Base-by-base conservation (phyloP, 2,113 vertebrate genomes). In the Neotoma lepida region DNA sequence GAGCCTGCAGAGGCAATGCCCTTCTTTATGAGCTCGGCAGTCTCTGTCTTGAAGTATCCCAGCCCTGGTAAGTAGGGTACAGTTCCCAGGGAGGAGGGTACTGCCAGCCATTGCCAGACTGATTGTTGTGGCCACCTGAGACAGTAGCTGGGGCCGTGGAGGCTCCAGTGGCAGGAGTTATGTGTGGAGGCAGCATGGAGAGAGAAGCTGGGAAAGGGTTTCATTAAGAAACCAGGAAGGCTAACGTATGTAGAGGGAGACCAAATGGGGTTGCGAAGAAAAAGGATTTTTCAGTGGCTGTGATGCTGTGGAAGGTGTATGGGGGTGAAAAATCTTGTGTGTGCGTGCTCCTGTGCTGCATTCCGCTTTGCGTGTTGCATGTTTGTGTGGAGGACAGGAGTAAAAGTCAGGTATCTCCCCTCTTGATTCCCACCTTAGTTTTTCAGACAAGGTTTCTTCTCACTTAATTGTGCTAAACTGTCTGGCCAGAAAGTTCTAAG, bases 191-290 rank as follows among this genome's bases (percentile, higher is more conserved):
- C 41, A 30, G 58, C 41, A 26, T 51, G 46, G 58, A 49, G 30
- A 49, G 54, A 18, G 49, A 64, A 9, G 4, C 4, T 80, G n/a
- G 58, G 66, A 49, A 30, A 26, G 73, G 18, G 4, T 6, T 80
- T 56, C 12, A 2, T 70, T 58, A 12, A 89, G 28, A 24, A 77
- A 30, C 15, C 6, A 58, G 13, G 35, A 35, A 28, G 46, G 4
- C 18, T n/a, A 4, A 64, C 0, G 0, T 41, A 26, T 18, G 1
- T 28, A 35, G 20, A 49, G 49, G 9, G 35, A 8, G 17, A 4
- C 6, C 15, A 4, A 20, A 7, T 2, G 3, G 2, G 9, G 10
- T 3, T 4, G 26, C 8, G 13, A 44, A 88, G 26, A 10, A 41
- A 49, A 56, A 88, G 20, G 15, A 46, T n/a, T 82, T 85, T 89